phyloP scores from a whole-genome alignment of 2,888 invertebrate species.

The Norana najaformis region DNA sequence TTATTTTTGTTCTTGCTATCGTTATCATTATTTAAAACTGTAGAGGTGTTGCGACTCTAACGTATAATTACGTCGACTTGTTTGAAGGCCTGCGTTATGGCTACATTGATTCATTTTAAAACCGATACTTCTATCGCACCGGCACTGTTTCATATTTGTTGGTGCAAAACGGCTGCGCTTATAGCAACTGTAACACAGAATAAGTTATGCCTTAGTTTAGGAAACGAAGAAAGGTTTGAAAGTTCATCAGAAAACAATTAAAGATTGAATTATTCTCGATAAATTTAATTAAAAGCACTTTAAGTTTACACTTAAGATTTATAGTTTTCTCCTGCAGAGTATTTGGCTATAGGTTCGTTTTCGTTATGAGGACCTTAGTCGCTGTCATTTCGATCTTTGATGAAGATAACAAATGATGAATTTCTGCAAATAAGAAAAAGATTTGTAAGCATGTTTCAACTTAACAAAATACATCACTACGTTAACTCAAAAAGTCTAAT shows the following conservation, averaged over 20 bases:
- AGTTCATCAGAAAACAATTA: neutral
- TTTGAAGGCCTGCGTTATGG: no score
- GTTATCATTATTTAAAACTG: no score
- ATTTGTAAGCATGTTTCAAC: neutral
- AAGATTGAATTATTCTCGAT: neutral
- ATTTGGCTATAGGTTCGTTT: neutral
- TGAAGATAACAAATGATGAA: neutral
- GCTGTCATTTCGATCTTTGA: neutral
- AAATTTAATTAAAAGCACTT: no score
- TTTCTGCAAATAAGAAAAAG: neutral
- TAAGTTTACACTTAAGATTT: no score
- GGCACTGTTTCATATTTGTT: no score
- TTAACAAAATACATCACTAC: no score
- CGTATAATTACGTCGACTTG: no score
- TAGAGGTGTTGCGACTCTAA: no score
- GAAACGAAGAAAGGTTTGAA: neutral
- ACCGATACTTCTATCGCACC: no score
- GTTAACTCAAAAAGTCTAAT: no score
- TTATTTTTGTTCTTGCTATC: no score
- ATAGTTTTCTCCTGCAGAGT: neutral
- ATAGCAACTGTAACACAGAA: neutral
- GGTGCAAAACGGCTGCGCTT: neutral
- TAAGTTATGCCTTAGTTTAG: neutral
- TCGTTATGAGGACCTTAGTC: neutral
- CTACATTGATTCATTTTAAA: no score